A percentile compares a stretch with the other conserved stretches of the same genome.
phyloP scores from a whole-genome alignment of 2,113 vertebrate species.

The Eira barbara region DNA sequence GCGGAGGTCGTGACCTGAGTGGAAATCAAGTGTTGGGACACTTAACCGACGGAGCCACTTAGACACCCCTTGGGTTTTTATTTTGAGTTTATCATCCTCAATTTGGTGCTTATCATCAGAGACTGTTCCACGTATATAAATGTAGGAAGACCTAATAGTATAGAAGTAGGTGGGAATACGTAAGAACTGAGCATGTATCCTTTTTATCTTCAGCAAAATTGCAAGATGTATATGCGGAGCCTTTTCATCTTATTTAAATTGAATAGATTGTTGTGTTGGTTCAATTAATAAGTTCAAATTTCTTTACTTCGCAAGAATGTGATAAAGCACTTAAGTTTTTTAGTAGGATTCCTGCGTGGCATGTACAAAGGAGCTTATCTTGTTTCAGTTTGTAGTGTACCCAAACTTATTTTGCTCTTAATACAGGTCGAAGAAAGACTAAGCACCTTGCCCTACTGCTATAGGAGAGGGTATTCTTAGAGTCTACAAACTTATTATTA shows the following conservation, averaged over 20 bases:
- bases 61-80: background rate
- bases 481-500: background rate
- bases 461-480: background rate
- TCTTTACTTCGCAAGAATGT: background rate
- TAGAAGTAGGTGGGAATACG: background rate
- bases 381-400: conserved; percentile 18
- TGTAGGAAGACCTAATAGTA: background rate
- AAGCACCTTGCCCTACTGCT: background rate
- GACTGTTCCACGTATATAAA: background rate
- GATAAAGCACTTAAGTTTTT: conserved; percentile 42
- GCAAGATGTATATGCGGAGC: background rate
- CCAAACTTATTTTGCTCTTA: conserved; percentile 11
- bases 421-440: background rate
- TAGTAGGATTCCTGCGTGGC: background rate
- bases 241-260: conserved; percentile 17
- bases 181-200: background rate
- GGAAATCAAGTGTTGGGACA: background rate
- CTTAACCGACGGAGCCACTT: background rate
- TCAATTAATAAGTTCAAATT: conserved; percentile 29
- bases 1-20: background rate
- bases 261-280: background rate
- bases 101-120: background rate
- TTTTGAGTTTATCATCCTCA: conserved; percentile 24
- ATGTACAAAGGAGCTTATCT: background rate
- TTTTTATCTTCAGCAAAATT: conserved; percentile 27